A percentile compares a stretch with the other conserved stretches of the same genome.
phyloP scores from a whole-genome alignment of 2,888 invertebrate species.

The Globia sparganii region DNA sequence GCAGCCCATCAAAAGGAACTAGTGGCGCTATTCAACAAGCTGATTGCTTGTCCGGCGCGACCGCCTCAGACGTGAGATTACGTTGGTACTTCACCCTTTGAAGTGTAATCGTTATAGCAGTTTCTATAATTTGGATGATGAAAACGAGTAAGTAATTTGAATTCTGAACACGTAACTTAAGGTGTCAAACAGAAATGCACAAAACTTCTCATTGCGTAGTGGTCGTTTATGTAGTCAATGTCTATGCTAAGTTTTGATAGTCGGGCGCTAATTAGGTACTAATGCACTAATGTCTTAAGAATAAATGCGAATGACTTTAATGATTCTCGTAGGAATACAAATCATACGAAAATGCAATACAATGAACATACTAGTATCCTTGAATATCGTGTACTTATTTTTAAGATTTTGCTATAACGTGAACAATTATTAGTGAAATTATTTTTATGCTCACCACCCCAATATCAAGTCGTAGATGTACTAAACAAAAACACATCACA shows the following conservation, averaged over 20 bases:
- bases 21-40: conserved; percentile 81
- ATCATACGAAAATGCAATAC: neutral
- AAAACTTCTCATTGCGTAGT: conserved; percentile 14
- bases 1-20: conserved; percentile 80
- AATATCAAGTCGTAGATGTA: neutral
- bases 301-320: conserved; percentile 6
- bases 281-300: conserved; percentile 9
- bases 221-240: conserved; percentile 25
- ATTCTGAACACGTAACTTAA: conserved; percentile 58
- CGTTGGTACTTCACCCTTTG: conserved; percentile 74
- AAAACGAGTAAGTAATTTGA: conserved; percentile 71
- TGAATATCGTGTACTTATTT: neutral
- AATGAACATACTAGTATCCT: neutral
- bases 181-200: conserved; percentile 18
- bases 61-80: conserved; percentile 69
- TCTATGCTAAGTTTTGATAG: conserved; percentile 26
- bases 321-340: conserved; percentile 1
- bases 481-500: conserved; percentile 6
- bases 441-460: neutral
- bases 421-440: too few species aligned
- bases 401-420: neutral
- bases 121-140: conserved; percentile 67
- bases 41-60: conserved; percentile 80
- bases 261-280: conserved; percentile 19
- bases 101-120: conserved; percentile 74